Evolutionary conservation across 92 coral and sea anemone genomes (phyloP).

Genomic region (Blastomussa wellsi): DNA sequence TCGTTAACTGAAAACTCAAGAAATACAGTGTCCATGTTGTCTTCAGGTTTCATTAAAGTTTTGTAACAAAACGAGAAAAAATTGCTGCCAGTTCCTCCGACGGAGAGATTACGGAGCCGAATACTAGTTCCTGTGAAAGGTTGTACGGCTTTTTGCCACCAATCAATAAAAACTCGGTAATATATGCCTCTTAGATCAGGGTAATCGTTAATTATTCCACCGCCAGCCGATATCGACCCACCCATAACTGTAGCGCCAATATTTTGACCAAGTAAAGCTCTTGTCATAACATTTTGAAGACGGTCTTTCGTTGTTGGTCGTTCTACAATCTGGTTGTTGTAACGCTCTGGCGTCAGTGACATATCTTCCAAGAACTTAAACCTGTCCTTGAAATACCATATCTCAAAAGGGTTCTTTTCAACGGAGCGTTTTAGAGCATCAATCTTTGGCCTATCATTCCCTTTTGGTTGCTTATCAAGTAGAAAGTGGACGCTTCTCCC

Average conservation of each 20-base stretch:
- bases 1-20: constrained; percentile 61
- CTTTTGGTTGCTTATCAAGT: not conserved
- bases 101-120: constrained; percentile 43
- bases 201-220: constrained; percentile 47
- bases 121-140: constrained; percentile 49
- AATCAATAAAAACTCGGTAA: constrained; percentile 53
- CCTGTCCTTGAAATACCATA: constrained; percentile 20
- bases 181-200: constrained; percentile 40
- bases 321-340: not conserved
- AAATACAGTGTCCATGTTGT: constrained; percentile 32
- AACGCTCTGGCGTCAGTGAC: not conserved
- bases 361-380: constrained; percentile 24
- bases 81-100: constrained; percentile 58
- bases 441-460: not conserved
- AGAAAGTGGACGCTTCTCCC: not conserved
- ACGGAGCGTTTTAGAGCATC: not conserved
- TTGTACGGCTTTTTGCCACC: constrained; percentile 57
- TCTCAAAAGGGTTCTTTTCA: not conserved
- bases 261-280: constrained; percentile 40
- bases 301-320: constrained; percentile 25
- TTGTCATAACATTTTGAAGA: constrained; percentile 22
- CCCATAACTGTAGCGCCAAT: constrained; percentile 48
- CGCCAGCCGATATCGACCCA: constrained; percentile 60
- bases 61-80: constrained; percentile 51
- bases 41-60: constrained; percentile 21